Conservation (phyloP, 1,140 invertebrate species). For the Diabrotica virgifera region DNA sequence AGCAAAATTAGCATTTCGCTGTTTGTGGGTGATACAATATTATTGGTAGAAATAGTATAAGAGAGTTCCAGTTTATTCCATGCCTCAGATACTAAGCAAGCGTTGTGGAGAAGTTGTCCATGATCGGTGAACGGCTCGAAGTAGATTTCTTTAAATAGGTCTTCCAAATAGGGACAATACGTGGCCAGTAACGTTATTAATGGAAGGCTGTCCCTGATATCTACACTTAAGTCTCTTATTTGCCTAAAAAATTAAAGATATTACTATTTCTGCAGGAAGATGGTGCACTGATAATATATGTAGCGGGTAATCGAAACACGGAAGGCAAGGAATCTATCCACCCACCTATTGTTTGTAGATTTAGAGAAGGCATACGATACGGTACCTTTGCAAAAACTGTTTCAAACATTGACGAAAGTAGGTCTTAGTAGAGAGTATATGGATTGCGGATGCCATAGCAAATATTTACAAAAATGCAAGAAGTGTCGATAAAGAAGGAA, state of each 20-base stretch:
- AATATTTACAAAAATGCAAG: too few relatives aligned
- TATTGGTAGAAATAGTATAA: slow-evolving; percentile 42
- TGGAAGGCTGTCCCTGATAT: slow-evolving; percentile 45
- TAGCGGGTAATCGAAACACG: too few relatives aligned
- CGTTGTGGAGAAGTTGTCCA: slow-evolving; percentile 48
- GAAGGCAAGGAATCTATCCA: too few relatives aligned
- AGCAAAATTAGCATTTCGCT: slow-evolving; percentile 13
- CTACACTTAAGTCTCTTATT: slow-evolving; percentile 2
- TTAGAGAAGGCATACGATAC: too few relatives aligned
- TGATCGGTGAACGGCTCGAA: slow-evolving; percentile 34
- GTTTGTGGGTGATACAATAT: slow-evolving; percentile 33
- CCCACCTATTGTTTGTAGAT: too few relatives aligned
- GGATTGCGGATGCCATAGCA: too few relatives aligned
- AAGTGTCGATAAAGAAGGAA: too few relatives aligned
- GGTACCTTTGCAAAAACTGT: too few relatives aligned
- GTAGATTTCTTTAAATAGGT: slow-evolving; percentile 43
- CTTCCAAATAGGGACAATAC: slow-evolving; percentile 48
- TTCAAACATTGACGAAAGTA: too few relatives aligned
- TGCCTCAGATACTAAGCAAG: slow-evolving; percentile 40
- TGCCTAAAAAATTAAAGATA: background rate
- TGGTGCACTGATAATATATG: too few relatives aligned
- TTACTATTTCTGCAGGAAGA: too few relatives aligned
- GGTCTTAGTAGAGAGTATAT: too few relatives aligned
- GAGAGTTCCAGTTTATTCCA: slow-evolving; percentile 49
- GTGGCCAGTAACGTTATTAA: slow-evolving; percentile 44